A percentile compares a stretch with the other conserved stretches of the same genome.
Conservation (phyloP, 2,888 invertebrate species). For the Criorhina ranunculi region DNA sequence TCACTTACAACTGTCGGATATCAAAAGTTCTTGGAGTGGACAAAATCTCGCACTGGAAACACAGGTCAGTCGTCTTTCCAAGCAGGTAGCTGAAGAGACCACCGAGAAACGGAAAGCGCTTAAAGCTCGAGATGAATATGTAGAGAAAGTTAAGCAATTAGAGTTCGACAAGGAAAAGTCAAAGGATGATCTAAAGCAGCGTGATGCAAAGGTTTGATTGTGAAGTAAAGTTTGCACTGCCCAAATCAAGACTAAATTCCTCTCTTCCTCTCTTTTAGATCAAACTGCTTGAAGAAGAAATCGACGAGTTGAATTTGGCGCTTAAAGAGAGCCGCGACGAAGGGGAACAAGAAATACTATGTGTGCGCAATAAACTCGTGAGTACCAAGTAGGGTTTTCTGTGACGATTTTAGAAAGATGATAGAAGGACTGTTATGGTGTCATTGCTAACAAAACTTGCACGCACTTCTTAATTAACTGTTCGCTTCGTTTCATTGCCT, state of each 20-base stretch:
- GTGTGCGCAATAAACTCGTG: constrained; percentile 86
- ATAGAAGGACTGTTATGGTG: constrained; percentile 1
- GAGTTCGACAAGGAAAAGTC: constrained; percentile 82
- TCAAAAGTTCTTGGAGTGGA: constrained; percentile 96
- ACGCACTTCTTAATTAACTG: constrained; percentile 23
- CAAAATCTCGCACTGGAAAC: constrained; percentile 95
- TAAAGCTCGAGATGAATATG: constrained; percentile 88
- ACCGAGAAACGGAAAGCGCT: constrained; percentile 91
- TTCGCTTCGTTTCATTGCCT: constrained; percentile 37
- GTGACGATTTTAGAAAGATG: constrained; percentile 75
- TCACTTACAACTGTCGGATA: constrained; percentile 93
- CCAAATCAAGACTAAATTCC: background rate
- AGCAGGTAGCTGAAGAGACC: constrained; percentile 94
- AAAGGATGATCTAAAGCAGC: constrained; percentile 81
- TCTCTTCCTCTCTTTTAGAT: constrained; percentile 79
- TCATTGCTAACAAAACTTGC: constrained; percentile 68
- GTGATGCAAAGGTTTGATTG: constrained; percentile 82
- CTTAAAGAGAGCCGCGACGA: constrained; percentile 85
- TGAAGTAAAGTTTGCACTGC: background rate
- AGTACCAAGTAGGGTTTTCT: constrained; percentile 82
- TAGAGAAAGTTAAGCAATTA: constrained; percentile 86
- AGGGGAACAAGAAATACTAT: constrained; percentile 86
- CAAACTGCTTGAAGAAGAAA: constrained; percentile 89
- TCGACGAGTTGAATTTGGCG: constrained; percentile 89
- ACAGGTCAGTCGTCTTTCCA: constrained; percentile 93